Evolutionary conservation across 1,140 invertebrate genomes (phyloP), one percentile per base, ranked within the genome.

Genomic region (Calliphora vicina): DNA sequence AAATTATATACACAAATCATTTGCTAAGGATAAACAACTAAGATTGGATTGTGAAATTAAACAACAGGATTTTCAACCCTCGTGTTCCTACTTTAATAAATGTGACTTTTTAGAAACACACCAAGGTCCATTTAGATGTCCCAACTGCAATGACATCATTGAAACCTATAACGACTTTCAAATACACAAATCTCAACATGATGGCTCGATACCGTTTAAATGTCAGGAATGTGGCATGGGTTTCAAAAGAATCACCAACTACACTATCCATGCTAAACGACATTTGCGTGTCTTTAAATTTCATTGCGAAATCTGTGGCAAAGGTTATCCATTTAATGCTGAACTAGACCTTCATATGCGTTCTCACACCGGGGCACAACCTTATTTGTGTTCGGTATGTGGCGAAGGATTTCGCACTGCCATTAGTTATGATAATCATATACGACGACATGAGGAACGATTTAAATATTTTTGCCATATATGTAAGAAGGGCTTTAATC

Each of bases 341-440:
- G 86, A 84, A 61, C 29, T 87, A 0, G 82, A 83, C 12, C 74
- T 83, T 0, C 86, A 87, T 23, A 85, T 84, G 13, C 85, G 85
- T 1, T 50, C 57, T 23, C 86, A 87, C 35, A 87, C 86, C 5
- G 86, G 85, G 0, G 86, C 86, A 35, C 82, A 85, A 27, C 86
- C 85, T 23, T 86, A 86, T 42, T 82, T 86, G 61, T 87, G 86
- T 76, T 82, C 85, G 15, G 81, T 86, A 17, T 87, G 86, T n/a
- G 86, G 86, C 13, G 35, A 84, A 15, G 84, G 86, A 12, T 87
- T 87, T 27, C 82, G 83, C 50, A 85, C 83, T 4, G 67, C 35
- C 23, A 85, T 85, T 25, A 85, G 84, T 67, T 85, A 86, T 15
- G 84, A 83, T 61, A 76, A 85, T 0, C 86, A 87, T 71, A 82